Conservation (phyloP, 2,888 invertebrate genomes). For the Celastrina argiolus region DNA sequence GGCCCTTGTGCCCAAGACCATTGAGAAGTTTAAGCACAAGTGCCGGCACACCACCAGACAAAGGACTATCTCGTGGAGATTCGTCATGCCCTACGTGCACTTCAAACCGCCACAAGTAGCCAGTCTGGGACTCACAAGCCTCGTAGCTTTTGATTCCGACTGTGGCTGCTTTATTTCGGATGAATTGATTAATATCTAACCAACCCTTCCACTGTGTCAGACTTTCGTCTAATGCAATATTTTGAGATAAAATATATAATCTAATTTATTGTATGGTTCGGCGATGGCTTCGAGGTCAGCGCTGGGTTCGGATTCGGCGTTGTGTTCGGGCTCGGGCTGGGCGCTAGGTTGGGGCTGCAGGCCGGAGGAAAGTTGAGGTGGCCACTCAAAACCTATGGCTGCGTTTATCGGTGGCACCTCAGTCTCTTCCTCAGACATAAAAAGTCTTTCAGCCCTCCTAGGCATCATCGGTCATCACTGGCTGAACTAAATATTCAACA, state of each 20-base stretch:
- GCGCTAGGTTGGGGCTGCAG: slow-evolving; percentile 18
- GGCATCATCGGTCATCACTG: too few relatives aligned
- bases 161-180: slow-evolving; percentile 27
- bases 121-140: slow-evolving; percentile 28
- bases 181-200: too few relatives aligned
- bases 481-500: too few relatives aligned
- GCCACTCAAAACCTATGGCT: background rate
- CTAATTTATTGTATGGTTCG: slow-evolving; percentile 21
- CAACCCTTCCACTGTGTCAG: too few relatives aligned
- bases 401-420: too few relatives aligned
- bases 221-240: too few relatives aligned
- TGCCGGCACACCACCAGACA: slow-evolving; percentile 24
- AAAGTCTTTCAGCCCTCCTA: too few relatives aligned
- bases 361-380: slow-evolving; percentile 11
- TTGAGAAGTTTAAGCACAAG: slow-evolving; percentile 28
- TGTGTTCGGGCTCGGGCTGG: slow-evolving; percentile 24
- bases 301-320: slow-evolving; percentile 2
- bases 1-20: slow-evolving; percentile 34
- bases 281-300: background rate
- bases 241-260: slow-evolving; percentile 24
- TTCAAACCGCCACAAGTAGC: slow-evolving; percentile 22
- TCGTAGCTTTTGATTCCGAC: slow-evolving; percentile 31
- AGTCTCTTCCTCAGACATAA: too few relatives aligned
- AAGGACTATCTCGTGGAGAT: too few relatives aligned
- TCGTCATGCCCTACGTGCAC: slow-evolving; percentile 26